Evolutionary conservation across 1,140 invertebrate genomes (phyloP), one percentile per base, ranked within the genome.

Genomic region (Metaphire vulgaris): DNA sequence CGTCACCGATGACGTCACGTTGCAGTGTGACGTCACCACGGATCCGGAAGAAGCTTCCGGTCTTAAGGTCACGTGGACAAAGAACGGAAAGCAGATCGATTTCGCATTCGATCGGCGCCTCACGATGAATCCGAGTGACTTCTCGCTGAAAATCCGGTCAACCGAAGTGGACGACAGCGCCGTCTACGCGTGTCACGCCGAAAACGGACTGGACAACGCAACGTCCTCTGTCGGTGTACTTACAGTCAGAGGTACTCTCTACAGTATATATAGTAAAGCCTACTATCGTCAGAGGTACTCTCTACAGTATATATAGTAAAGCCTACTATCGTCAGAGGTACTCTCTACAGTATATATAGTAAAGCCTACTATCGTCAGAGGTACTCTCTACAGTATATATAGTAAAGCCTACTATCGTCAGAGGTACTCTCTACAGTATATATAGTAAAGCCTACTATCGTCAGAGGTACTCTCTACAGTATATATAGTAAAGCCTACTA

Each of bases 131-230:
- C 29, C 15, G 26, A 34, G 30, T 77, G 95, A 98, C 87, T 93
- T 93, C 83, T 97, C 96, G 0, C 87, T 99, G 72, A 93, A 92
- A 12, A 97, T 99, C 74, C 92, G 92, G 2, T 95, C 96, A 86
- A 96, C 95, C 16, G 92, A 91, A 31, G 95, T 97, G 86, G 85
- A 96, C 72, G 95, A 98, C 87, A 96, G 96, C 1, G 96, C 95
- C 15, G 90, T 89, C 68, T 99, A 99, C 82, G 98, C 96, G 0
- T 99, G 97, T 87, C 90, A 96, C n/a, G 97, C 96, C 0, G 89
- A 88, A 66, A 99, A 97, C 0, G 90, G 91, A 2, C 87, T 98
- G 26, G 97, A 99, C 84, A 89, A 92, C 80, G 91, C 91, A 0
- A 89, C 88, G 1, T 92, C 94, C 0, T 89, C 90, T 79, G 96